phyloP scores from a whole-genome alignment of 2,113 vertebrate species.

The Solea senegalensis region DNA sequence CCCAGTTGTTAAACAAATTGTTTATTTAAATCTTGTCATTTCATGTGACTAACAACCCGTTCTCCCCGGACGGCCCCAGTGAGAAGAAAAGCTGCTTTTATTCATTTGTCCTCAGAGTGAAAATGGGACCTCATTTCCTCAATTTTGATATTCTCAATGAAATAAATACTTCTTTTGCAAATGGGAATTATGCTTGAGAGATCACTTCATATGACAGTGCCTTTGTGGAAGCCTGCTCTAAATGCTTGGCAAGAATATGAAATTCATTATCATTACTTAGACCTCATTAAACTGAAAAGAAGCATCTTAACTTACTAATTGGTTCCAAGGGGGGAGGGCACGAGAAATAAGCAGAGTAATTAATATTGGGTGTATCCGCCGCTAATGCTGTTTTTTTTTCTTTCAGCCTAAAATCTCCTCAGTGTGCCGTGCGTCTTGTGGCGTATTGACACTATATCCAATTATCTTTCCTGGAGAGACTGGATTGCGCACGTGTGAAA shows the following conservation, averaged over 20 bases:
- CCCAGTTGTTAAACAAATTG: conserved; percentile 13
- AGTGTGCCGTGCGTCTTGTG: conserved; percentile 49
- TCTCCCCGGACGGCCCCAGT: neutral
- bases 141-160: conserved; percentile 46
- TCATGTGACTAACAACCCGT: neutral
- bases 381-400: conserved; percentile 53
- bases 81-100: conserved; percentile 10
- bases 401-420: conserved; percentile 46
- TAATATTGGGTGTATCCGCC: conserved; percentile 74
- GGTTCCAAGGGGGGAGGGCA: conserved; percentile 74
- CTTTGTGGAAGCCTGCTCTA: conserved; percentile 62
- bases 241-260: conserved; percentile 73
- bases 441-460: conserved; percentile 65
- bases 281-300: conserved; percentile 79
- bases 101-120: conserved; percentile 31
- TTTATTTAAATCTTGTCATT: conserved; percentile 21
- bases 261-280: conserved; percentile 81
- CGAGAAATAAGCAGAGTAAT: conserved; percentile 76
- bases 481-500: conserved; percentile 22
- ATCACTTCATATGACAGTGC: conserved; percentile 51
- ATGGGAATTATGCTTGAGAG: conserved; percentile 33
- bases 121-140: conserved; percentile 31
- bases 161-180: conserved; percentile 30
- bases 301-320: conserved; percentile 78
- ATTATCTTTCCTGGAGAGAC: conserved; percentile 54